Percentiles rank a stretch among this genome's conserved stretches.
Conservation (phyloP, 2,797 vertebrate species). For the Pseudotriccus pelzelni region DNA sequence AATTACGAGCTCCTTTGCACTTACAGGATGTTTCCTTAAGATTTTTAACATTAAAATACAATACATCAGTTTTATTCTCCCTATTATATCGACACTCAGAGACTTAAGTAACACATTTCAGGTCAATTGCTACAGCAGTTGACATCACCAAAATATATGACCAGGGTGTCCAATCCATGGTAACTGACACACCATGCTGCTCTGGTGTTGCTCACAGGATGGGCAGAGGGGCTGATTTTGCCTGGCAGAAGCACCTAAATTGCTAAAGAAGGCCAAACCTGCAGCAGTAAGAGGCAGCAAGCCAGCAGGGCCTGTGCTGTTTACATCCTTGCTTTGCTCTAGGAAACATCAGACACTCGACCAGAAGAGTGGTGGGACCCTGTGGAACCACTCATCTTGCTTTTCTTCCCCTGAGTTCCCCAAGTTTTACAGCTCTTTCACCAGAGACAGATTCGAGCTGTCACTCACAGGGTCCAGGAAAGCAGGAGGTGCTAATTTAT, state of each 20-base stretch:
- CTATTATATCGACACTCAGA: not conserved
- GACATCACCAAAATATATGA: not conserved
- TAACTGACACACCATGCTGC: not conserved
- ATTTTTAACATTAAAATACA: not conserved
- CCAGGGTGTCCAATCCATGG: accelerated
- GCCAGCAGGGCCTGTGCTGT: accelerated
- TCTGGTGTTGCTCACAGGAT: accelerated
- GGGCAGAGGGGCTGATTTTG: not conserved
- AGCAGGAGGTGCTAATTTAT: not conserved
- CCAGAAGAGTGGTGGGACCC: not conserved
- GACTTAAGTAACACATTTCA: not conserved
- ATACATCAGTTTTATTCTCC: not conserved
- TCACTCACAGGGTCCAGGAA: not conserved
- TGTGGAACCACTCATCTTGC: not conserved
- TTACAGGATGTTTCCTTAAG: not conserved
- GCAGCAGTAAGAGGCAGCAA: not conserved
- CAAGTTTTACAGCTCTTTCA: not conserved
- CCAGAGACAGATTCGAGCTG: not conserved
- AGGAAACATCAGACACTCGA: not conserved
- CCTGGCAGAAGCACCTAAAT: not conserved
- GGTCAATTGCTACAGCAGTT: not conserved
- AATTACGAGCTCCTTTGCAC: constrained; percentile 38
- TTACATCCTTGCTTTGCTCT: not conserved
- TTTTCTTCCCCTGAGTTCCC: not conserved
- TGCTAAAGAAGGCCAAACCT: not conserved